Evolutionary conservation across 2,113 vertebrate genomes (phyloP).

Genomic region (Chaetorhynchus papuensis): DNA sequence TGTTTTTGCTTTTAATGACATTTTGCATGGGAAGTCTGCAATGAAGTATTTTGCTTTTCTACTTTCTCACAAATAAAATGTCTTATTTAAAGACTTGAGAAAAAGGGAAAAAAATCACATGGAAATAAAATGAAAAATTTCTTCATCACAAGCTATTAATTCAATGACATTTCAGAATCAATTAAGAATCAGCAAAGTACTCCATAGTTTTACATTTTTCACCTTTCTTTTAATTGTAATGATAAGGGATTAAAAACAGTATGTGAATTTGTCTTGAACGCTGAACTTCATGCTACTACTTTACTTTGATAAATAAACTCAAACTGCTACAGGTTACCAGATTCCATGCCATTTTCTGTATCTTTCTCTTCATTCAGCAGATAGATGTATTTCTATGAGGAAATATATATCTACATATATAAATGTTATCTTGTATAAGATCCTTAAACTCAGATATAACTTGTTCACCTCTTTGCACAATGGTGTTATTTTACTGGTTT

Average conservation of each 20-base stretch:
- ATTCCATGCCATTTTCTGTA: background rate
- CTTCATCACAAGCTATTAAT: background rate
- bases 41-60: background rate
- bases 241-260: background rate
- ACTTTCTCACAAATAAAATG: background rate
- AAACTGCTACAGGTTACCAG: background rate
- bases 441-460: background rate
- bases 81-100: background rate
- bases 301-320: background rate
- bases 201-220: background rate
- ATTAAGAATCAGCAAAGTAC: background rate
- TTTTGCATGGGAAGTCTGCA: background rate
- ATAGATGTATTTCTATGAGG: background rate
- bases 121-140: background rate
- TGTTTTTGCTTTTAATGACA: accelerated
- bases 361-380: background rate
- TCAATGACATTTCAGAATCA: background rate
- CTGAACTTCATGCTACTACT: background rate
- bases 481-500: background rate
- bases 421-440: background rate
- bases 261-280: background rate
- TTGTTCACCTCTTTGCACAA: background rate
- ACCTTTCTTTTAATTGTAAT: background rate
- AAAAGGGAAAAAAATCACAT: background rate
- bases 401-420: background rate